Evolutionary conservation across 2,888 invertebrate species (phyloP).

Genomic region (Cephus spinipes): DNA sequence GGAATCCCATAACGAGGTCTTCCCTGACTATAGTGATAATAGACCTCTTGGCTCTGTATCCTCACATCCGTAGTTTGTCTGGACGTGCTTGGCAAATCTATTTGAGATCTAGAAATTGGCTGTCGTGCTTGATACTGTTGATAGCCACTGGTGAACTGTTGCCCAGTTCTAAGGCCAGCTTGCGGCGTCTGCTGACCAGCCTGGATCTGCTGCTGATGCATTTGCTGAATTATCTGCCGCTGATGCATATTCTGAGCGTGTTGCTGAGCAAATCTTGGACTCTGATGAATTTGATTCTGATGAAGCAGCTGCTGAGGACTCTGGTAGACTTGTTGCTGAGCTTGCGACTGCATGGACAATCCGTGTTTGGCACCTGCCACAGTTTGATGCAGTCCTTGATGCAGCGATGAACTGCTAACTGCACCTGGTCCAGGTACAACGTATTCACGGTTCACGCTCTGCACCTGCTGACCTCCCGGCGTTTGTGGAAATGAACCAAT

Average conservation of each 20-base stretch:
- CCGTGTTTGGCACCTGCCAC: constrained; percentile 46
- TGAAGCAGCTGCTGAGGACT: constrained; percentile 57
- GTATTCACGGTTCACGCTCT: constrained; percentile 52
- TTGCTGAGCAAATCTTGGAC: constrained; percentile 57
- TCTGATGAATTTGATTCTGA: constrained; percentile 58
- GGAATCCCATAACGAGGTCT: constrained; percentile 54
- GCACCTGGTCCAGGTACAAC: constrained; percentile 47
- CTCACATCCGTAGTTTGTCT: constrained; percentile 51
- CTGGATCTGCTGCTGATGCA: constrained; percentile 62
- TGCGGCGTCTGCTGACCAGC: constrained; percentile 66
- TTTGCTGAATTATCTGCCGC: constrained; percentile 61
- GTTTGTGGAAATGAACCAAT: constrained; percentile 53
- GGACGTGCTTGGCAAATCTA: constrained; percentile 61
- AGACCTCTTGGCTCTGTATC: constrained; percentile 55
- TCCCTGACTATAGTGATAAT: constrained; percentile 58
- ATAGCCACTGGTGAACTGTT: constrained; percentile 50
- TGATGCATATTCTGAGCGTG: constrained; percentile 62
- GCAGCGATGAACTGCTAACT: constrained; percentile 47
- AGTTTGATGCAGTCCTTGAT: constrained; percentile 49
- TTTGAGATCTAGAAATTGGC: constrained; percentile 59
- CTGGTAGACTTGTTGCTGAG: constrained; percentile 25
- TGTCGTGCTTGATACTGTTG: constrained; percentile 58
- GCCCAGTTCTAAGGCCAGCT: constrained; percentile 63
- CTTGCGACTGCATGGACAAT: constrained; percentile 45
- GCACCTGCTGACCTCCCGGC: constrained; percentile 45